Evolutionary conservation across 2,113 vertebrate genomes (phyloP).

Genomic region (Hypocryptadius cinnamomeus): DNA sequence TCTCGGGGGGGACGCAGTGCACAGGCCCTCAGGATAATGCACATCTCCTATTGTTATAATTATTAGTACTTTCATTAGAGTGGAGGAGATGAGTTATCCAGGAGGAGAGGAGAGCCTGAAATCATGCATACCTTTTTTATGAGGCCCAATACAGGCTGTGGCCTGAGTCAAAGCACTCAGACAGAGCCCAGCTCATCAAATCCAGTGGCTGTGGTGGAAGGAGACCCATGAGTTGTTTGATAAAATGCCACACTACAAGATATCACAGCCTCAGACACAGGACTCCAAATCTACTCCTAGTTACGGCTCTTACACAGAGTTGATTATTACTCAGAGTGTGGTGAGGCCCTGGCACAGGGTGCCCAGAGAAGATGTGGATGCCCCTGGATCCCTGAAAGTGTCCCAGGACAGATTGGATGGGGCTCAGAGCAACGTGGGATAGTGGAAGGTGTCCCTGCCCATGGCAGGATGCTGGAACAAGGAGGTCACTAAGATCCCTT

Average conservation of each 20-base stretch:
- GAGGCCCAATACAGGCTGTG: not conserved
- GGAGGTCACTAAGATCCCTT: not conserved
- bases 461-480: not conserved
- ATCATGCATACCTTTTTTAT: slow-evolving; percentile 20
- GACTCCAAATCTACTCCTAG: not conserved
- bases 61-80: slow-evolving; percentile 13
- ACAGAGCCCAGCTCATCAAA: not conserved
- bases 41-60: slow-evolving; percentile 1
- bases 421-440: not conserved
- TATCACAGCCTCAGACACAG: not conserved
- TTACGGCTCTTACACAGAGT: not conserved
- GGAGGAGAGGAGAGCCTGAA: slow-evolving; percentile 4
- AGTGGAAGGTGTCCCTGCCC: not conserved
- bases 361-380: not conserved
- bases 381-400: not conserved
- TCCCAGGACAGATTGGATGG: rapidly evolving
- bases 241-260: not conserved
- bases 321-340: not conserved
- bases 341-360: not conserved
- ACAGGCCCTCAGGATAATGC: not conserved
- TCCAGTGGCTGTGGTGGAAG: not conserved
- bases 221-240: not conserved
- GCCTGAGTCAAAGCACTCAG: not conserved
- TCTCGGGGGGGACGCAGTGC: not conserved
- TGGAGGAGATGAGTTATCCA: not conserved